Evolutionary conservation across 2,888 invertebrate species (phyloP).

Genomic region (Ormyrus rosae): DNA sequence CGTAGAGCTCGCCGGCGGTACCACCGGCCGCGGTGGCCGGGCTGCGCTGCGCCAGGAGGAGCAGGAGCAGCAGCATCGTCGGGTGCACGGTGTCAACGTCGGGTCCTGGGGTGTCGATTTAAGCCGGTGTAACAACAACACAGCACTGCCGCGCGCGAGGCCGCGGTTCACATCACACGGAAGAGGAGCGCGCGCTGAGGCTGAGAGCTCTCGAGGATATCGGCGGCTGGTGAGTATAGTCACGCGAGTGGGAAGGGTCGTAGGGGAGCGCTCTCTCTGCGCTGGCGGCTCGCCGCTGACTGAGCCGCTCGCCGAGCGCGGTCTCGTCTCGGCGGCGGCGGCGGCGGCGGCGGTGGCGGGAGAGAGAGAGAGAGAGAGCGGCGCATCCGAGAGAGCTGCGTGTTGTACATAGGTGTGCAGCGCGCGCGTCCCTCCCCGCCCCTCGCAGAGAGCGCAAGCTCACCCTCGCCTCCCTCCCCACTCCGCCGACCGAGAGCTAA

Average conservation of each 20-base stretch:
- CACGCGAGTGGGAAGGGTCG: too few relatives aligned
- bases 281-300: conserved; percentile 74
- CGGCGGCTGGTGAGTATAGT: too few relatives aligned
- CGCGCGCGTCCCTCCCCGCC: not conserved
- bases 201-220: too few relatives aligned
- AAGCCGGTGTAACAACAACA: too few relatives aligned
- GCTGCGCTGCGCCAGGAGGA: not conserved
- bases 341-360: not conserved
- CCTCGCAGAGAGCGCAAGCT: conserved; percentile 32
- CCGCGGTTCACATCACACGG: too few relatives aligned
- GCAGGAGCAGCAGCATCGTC: conserved; percentile 21
- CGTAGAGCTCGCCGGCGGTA: conserved; percentile 75
- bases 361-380: conserved; percentile 11
- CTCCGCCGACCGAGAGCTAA: not conserved
- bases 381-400: not conserved
- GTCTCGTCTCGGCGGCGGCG: conserved; percentile 39
- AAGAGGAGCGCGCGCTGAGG: too few relatives aligned
- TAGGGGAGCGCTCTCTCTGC: conserved; percentile 8
- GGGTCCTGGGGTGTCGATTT: too few relatives aligned
- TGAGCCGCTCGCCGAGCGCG: conserved; percentile 64
- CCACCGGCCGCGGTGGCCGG: conserved; percentile 61
- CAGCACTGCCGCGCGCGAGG: too few relatives aligned
- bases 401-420: not conserved
- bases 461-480: conserved; percentile 1
- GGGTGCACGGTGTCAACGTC: too few relatives aligned